A percentile compares a stretch with the other conserved stretches of the same genome.
These are phyloP conservation scores for Benitochromis conjunctus DNA, from an alignment of 2,113 vertebrate genomes.

Conservation along the genomic window DNA sequence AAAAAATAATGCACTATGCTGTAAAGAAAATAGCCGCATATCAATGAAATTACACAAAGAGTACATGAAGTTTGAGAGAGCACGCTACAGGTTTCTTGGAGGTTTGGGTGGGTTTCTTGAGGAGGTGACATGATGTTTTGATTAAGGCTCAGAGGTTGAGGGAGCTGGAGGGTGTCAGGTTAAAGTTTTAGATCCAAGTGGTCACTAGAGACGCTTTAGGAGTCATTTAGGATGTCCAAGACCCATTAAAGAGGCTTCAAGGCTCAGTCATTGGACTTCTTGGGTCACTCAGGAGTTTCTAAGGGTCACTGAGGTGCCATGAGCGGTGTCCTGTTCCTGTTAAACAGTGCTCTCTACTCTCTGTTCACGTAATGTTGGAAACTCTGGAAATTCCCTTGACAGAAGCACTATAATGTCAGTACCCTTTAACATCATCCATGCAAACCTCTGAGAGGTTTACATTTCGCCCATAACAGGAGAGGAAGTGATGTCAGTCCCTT, in stretches of 20 bases:
- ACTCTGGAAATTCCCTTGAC: neutral
- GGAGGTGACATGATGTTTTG: neutral
- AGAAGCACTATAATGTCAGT: neutral
- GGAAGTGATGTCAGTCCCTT: neutral
- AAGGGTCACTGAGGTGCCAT: neutral
- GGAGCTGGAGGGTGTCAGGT: neutral
- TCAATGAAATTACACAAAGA: neutral
- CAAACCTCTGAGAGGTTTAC: neutral
- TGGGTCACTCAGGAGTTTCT: neutral
- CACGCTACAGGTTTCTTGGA: neutral
- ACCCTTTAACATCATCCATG: neutral
- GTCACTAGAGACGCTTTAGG: neutral
- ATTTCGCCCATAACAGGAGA: neutral
- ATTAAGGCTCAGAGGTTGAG: neutral
- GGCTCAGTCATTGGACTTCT: neutral
- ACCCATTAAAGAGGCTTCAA: neutral
- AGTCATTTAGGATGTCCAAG: neutral
- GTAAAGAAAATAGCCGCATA: neutral
- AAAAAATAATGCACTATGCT: neutral
- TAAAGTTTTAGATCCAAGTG: neutral
- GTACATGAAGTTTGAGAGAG: neutral
- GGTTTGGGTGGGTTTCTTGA: neutral
- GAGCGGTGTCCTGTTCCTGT: neutral
- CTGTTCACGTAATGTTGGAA: neutral
- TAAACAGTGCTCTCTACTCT: neutral